These are phyloP conservation scores for Stegastes partitus DNA, from an alignment of 2,113 vertebrate genomes.

Conservation along the genomic window DNA sequence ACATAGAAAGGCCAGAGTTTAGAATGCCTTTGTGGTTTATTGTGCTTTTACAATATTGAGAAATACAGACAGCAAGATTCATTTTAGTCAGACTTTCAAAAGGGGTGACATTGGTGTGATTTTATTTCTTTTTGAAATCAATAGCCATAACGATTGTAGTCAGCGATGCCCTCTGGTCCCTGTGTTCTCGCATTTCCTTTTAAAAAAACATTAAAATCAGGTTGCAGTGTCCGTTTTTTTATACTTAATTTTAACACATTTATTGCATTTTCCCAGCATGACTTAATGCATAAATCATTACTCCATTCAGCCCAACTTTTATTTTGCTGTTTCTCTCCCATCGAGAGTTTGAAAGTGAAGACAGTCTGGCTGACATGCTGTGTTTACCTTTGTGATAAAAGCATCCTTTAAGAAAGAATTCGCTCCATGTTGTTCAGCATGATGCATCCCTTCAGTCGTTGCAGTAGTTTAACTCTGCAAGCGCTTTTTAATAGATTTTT, in stretches of 20 bases:
- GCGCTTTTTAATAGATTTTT: conserved; percentile 10
- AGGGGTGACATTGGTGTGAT: background rate
- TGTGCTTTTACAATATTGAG: background rate
- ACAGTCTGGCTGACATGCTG: background rate
- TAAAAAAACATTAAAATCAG: too few species aligned
- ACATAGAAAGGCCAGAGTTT: background rate
- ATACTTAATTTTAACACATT: too few species aligned
- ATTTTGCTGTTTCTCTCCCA: background rate
- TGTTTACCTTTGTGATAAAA: background rate
- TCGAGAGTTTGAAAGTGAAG: background rate
- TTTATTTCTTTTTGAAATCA: background rate
- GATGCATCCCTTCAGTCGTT: background rate
- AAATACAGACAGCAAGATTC: background rate
- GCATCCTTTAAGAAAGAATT: conserved; percentile 2
- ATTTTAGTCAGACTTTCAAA: background rate
- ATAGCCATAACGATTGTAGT: background rate
- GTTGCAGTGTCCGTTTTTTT: too few species aligned
- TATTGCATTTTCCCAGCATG: background rate
- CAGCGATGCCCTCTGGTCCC: too few species aligned
- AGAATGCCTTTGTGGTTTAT: too few species aligned
- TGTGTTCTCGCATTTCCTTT: too few species aligned
- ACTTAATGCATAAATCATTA: background rate
- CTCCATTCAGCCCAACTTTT: background rate
- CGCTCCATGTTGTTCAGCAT: background rate
- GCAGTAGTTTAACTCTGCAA: background rate